Base-by-base conservation (phyloP, 2,888 invertebrate genomes). In the Chymomyza amoena region DNA sequence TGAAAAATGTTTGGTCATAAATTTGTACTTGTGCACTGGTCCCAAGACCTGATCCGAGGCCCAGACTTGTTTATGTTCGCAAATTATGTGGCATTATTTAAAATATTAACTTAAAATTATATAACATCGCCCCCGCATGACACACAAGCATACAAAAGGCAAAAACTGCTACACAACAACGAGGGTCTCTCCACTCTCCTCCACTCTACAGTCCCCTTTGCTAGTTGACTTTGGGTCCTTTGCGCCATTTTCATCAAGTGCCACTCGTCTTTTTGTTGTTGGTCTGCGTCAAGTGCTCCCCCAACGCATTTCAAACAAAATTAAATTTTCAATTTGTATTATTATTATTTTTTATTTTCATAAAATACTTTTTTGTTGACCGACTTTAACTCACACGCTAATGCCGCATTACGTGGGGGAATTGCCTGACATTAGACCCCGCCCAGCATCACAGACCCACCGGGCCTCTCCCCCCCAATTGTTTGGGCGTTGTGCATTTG, bases 81-180 rank as follows among this genome's bases (percentile, higher is more conserved):
- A 85, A 85, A 84, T 87, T 85, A 87, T 83, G 77, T 70, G 71
- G 72, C 80, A 84, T 84, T 79, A 83, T 75, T 84, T 75, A 84
- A 77, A 82, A 36, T 64, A 64, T 64, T 63, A 63, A 63, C 51
- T 63, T 57, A 9, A 25, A 57, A 57, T 63, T 63, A 51, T 45
- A 60, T 36, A 36, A 60, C 60, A 36, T 32, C 0, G 15, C 28
- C 36, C 39, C 13, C 39, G 13, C 39, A 2, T 13, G 13, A 45
- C 10, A 13, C 13, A 45, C 39, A 45, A 45, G 13, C 13, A 45
- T 13, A 13, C 39, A 45, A 45, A 39, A 45, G 39, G 13, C 10
- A 45, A 45, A 13, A 45, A 13, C 10, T 45, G 39, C 39, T 13
- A 10, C 13, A 2, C 39, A 45, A 45, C 39, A 45, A 45, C 39